Conservation (phyloP, 2,797 vertebrate species). For the Macropus fuliginosus region DNA sequence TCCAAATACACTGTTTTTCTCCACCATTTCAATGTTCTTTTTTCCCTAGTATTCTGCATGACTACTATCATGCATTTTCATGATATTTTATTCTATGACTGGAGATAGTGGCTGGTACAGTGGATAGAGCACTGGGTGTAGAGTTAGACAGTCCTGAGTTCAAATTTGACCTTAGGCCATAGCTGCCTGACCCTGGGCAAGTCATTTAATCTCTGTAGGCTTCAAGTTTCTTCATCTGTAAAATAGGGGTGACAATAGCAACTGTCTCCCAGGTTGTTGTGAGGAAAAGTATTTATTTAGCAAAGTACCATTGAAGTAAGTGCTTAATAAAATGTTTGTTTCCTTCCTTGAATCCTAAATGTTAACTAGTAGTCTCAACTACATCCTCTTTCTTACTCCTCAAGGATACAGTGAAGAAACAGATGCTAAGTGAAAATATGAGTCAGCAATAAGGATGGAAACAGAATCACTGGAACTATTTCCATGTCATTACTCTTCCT, state of each 20-base stretch:
- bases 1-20: not conserved
- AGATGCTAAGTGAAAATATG: not conserved
- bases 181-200: not conserved
- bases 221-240: not conserved
- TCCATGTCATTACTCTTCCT: not conserved
- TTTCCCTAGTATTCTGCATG: not conserved
- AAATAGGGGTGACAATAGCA: not conserved
- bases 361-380: not conserved
- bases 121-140: not conserved
- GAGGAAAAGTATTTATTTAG: not conserved
- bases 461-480: not conserved
- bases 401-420: not conserved
- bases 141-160: not conserved
- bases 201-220: not conserved
- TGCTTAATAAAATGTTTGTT: not conserved
- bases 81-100: not conserved
- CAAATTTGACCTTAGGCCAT: not conserved
- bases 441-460: not conserved
- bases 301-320: not conserved
- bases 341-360: not conserved
- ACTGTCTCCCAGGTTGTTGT: not conserved
- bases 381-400: not conserved
- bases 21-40: not conserved
- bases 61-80: not conserved
- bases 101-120: not conserved